A percentile compares a stretch with the other conserved stretches of the same genome.
phyloP scores from a whole-genome alignment of 2,888 invertebrate species.

The Tetragonisca angustula region DNA sequence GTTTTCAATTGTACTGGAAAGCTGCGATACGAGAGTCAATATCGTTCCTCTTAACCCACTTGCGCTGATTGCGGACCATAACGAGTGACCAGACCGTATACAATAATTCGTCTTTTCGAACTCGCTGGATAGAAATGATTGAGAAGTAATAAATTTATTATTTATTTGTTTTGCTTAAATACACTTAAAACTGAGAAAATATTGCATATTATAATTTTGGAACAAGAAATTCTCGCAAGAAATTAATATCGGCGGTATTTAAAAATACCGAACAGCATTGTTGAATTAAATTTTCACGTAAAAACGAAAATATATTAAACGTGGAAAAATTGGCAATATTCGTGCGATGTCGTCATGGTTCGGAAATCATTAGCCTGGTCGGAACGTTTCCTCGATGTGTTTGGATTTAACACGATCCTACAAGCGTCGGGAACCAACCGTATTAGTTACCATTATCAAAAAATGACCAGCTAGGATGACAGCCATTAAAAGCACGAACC shows the following conservation, averaged over 20 bases:
- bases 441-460: conserved; percentile 77
- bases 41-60: neutral
- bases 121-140: too few relatives aligned
- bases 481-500: conserved; percentile 74
- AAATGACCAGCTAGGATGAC: conserved; percentile 76
- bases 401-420: conserved; percentile 59
- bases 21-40: neutral
- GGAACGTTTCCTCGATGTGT: conserved; percentile 40
- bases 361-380: neutral
- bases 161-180: too few relatives aligned
- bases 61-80: too few relatives aligned
- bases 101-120: too few relatives aligned
- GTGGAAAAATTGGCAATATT: neutral
- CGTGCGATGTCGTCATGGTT: neutral
- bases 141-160: too few relatives aligned
- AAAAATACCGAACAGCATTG: neutral
- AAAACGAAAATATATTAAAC: neutral
- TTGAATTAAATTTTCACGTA: neutral
- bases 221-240: too few relatives aligned
- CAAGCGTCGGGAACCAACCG: conserved; percentile 12
- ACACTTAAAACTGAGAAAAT: too few relatives aligned
- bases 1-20: conserved; percentile 49
- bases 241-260: neutral
- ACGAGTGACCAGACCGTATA: too few relatives aligned
- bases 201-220: too few relatives aligned